Evolutionary conservation across 2,888 invertebrate species (phyloP).

Genomic region (Hermaeophaga mercurialis): DNA sequence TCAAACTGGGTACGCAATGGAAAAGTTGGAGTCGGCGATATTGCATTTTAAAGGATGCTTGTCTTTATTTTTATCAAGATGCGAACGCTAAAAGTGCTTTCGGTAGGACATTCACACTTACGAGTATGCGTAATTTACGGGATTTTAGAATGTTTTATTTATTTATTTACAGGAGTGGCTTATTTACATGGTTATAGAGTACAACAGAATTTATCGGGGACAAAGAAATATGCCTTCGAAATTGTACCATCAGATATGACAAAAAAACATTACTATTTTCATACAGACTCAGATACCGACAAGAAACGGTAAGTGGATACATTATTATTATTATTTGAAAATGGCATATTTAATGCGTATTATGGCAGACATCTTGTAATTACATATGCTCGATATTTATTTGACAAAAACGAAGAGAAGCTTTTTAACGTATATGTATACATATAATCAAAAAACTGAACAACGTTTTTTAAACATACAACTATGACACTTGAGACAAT

Average conservation of each 20-base stretch:
- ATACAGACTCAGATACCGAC: slow-evolving; percentile 93
- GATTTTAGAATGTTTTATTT: no score
- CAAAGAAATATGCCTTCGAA: slow-evolving; percentile 90
- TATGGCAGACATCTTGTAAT: no score
- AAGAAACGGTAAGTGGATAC: slow-evolving; percentile 75
- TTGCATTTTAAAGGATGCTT: slow-evolving; percentile 94
- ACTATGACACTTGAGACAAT: no score
- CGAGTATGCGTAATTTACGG: no score
- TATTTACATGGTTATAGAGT: slow-evolving; percentile 94
- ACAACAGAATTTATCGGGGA: slow-evolving; percentile 81
- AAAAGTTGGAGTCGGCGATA: slow-evolving; percentile 91
- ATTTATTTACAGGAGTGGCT: slow-evolving; percentile 75
- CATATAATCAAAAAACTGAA: no score
- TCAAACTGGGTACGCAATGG: slow-evolving; percentile 84
- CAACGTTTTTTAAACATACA: no score
- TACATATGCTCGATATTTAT: no score
- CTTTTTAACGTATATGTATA: slow-evolving; percentile 19
- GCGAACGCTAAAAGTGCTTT: slow-evolving; percentile 85
- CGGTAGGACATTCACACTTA: no score
- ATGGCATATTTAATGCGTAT: no score
- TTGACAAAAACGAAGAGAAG: background rate
- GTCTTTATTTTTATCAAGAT: slow-evolving; percentile 91
- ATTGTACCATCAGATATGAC: slow-evolving; percentile 86
- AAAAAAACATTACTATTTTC: slow-evolving; percentile 88
- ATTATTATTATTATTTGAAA: background rate